These are phyloP conservation scores for Aplodontia rufa DNA, from an alignment of 2,113 vertebrate species.

Conservation along the genomic window DNA sequence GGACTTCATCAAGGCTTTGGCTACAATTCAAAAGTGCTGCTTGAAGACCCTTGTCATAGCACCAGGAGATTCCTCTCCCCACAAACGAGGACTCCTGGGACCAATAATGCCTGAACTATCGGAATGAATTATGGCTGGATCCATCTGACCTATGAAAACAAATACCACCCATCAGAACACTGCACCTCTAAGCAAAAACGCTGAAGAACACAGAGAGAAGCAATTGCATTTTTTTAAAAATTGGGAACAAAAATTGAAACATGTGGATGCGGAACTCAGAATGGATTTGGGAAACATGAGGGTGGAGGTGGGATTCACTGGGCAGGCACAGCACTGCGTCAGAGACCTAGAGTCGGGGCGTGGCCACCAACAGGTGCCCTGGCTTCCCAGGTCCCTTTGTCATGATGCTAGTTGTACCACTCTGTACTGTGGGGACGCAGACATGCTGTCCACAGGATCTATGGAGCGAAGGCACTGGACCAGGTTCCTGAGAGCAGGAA, in stretches of 20 bases:
- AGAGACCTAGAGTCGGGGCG: background rate
- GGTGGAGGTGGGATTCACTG: background rate
- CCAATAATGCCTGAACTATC: background rate
- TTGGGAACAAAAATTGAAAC: background rate
- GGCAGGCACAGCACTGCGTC: background rate
- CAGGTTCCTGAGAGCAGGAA: background rate
- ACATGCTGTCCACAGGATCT: background rate
- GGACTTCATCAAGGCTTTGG: background rate
- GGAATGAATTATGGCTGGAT: background rate
- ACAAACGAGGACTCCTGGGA: background rate
- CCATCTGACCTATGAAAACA: constrained; percentile 22
- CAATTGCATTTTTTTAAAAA: background rate
- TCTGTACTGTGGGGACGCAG: background rate
- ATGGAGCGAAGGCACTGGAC: background rate
- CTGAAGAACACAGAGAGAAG: background rate
- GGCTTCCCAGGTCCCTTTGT: background rate
- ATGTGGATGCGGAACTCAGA: background rate
- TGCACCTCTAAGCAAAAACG: background rate
- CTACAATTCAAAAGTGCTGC: background rate
- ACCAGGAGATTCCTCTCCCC: background rate
- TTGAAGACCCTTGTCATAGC: background rate
- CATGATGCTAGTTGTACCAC: background rate
- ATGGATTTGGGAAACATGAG: background rate
- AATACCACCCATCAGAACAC: background rate
- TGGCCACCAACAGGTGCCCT: background rate